A percentile compares a stretch with the other conserved stretches of the same genome.
These are phyloP conservation scores for Mesocentrotus franciscanus DNA, from an alignment of 53 echinoderm and acorn worm genomes.

Conservation along the genomic window DNA sequence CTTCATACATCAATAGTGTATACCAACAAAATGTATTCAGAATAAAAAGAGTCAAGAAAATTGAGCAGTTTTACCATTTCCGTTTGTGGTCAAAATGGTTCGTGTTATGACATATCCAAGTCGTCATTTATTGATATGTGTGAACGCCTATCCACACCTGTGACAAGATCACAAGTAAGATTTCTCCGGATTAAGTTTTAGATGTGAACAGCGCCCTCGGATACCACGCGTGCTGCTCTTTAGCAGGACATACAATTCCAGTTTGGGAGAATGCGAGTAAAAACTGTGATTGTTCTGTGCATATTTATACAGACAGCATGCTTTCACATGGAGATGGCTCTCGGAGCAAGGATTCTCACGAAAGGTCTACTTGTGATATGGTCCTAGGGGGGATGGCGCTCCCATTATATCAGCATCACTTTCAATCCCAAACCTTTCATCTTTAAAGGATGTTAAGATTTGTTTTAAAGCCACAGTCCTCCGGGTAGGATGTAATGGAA, in stretches of 20 bases:
- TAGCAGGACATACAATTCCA: not conserved
- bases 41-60: no score
- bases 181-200: not conserved
- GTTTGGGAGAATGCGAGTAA: not conserved
- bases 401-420: conserved; percentile 29
- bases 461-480: not conserved
- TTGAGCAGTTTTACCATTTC: no score
- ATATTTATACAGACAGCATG: conserved; percentile 43
- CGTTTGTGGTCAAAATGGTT: no score
- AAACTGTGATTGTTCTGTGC: conserved; percentile 46
- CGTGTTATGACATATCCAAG: no score
- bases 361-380: conserved; percentile 22
- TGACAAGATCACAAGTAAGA: not conserved
- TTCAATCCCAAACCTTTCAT: not conserved
- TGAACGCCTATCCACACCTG: not conserved
- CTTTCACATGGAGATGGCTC: not conserved
- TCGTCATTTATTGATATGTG: no score
- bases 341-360: conserved; percentile 12
- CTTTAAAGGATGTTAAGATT: not conserved
- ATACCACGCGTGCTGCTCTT: not conserved
- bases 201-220: not conserved
- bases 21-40: no score
- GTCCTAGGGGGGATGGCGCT: not conserved
- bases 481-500: conserved; percentile 5
- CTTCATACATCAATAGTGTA: no score